These are phyloP conservation scores for Automeris io DNA, from an alignment of 2,888 invertebrate species.

Conservation along the genomic window DNA sequence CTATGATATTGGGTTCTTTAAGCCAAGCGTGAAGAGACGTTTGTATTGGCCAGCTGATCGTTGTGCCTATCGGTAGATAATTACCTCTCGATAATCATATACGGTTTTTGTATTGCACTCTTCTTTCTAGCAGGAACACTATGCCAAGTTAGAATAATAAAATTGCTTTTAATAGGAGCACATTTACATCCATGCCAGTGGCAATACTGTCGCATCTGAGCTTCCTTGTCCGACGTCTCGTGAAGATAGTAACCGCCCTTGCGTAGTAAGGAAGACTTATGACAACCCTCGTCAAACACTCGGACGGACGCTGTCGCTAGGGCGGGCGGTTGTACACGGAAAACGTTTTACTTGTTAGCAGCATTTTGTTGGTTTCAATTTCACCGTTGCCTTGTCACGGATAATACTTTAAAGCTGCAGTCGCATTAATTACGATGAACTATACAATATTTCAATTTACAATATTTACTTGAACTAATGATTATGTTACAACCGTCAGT, in stretches of 20 bases:
- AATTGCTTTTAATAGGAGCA: too few species aligned
- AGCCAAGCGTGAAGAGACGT: too few species aligned
- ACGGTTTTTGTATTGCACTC: too few species aligned
- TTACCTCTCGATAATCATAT: too few species aligned
- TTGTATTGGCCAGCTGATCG: too few species aligned
- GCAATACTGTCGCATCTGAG: not conserved
- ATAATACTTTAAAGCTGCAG: slow-evolving; percentile 29
- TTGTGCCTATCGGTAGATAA: too few species aligned
- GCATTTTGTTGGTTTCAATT: slow-evolving; percentile 74
- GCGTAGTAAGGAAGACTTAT: slow-evolving; percentile 61
- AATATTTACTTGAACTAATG: too few species aligned
- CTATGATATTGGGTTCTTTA: too few species aligned
- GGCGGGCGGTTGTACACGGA: slow-evolving; percentile 36
- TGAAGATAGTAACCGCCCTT: not conserved
- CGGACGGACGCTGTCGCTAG: slow-evolving; percentile 6
- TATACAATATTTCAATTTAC: too few species aligned
- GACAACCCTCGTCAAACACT: slow-evolving; percentile 66
- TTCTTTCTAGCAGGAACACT: too few species aligned
- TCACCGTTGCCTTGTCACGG: slow-evolving; percentile 55
- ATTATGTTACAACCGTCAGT: too few species aligned
- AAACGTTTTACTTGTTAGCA: slow-evolving; percentile 62
- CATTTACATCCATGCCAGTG: not conserved
- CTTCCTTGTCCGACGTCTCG: not conserved
- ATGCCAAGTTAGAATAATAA: too few species aligned
- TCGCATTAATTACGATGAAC: not conserved